Evolutionary conservation across 1,140 invertebrate genomes (phyloP), one percentile per base, ranked within the genome.

Genomic region (Diplogasteroides magnus): DNA sequence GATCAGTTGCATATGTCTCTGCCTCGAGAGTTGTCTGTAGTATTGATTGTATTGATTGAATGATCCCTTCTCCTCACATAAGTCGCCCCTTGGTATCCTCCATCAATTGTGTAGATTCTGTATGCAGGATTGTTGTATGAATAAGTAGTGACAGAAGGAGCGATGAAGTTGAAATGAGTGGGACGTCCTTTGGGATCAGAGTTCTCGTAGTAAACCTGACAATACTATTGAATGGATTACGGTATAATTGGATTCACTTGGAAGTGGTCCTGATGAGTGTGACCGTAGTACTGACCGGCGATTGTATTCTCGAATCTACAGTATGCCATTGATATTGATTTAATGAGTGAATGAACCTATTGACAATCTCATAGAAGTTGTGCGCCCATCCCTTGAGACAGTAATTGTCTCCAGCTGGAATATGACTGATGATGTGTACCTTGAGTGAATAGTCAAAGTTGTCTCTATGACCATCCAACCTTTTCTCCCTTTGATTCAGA

Each of bases 391-490:
- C 76, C 25, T 86, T 84, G 57, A 88, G 85, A 76, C 90, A 90
- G 64, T 88, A 87, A 2, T 84, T 76, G n/a, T 86, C 85, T 13
- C 94, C 94, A 0, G 95, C 94, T 0, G 93, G 93, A 76, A 98
- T 97, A 78, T 98, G 96, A 0, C 93, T 93, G 59, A 98, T 91
- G 11, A 98, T 90, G 79, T 98, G 94, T 2, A 97, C 94, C 85
- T 95, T 94, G 23, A 67, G 37, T 37, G 31, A 57, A 55, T n/a
- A 2, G n/a, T 1, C 19, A 19, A 31, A 2, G 14, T 70, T n/a
- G n/a, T n/a, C n/a, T n/a, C n/a, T n/a, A n/a, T n/a, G n/a, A n/a
- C 89, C 89, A 69, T 90, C 92, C 77, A 92, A 89, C 84, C n/a
- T n/a, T n/a, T n/a, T n/a, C n/a, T n/a, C n/a, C n/a, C n/a, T n/a